Evolutionary conservation across 1,140 invertebrate species (phyloP).

Genomic region (Cotesia vestalis): DNA sequence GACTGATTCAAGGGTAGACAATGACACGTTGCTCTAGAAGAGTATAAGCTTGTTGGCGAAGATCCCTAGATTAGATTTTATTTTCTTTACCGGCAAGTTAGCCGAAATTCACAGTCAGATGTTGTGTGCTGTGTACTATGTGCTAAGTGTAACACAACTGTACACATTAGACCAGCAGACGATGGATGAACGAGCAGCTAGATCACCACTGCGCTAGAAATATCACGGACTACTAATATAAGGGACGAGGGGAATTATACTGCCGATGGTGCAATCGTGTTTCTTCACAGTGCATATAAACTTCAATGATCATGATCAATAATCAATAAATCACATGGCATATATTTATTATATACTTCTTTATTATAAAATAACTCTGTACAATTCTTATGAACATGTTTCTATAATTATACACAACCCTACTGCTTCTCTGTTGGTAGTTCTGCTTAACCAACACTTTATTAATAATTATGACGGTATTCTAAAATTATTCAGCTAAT

Average conservation of each 20-base stretch:
- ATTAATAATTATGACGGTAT: not conserved
- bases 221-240: constrained; percentile 44
- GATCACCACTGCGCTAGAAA: constrained; percentile 48
- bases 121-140: too few species aligned
- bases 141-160: not conserved
- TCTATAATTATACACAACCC: not conserved
- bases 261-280: constrained; percentile 44
- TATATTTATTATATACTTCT: not conserved
- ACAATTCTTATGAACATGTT: not conserved
- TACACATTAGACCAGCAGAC: constrained; percentile 9
- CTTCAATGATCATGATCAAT: not conserved
- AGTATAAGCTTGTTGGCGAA: constrained; percentile 25
- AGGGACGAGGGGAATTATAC: constrained; percentile 6
- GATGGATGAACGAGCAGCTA: constrained; percentile 17
- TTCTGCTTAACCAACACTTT: too few species aligned
- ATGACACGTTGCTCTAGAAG: constrained; percentile 32
- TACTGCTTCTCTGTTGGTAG: not conserved
- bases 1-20: constrained; percentile 39
- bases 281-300: not conserved
- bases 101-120: not conserved
- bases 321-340: not conserved
- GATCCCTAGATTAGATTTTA: constrained; percentile 1
- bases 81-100: constrained; percentile 6
- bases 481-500: constrained; percentile 12
- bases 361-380: not conserved